phyloP scores from a whole-genome alignment of 2,113 vertebrate species.

The Dryoscopus gambensis region DNA sequence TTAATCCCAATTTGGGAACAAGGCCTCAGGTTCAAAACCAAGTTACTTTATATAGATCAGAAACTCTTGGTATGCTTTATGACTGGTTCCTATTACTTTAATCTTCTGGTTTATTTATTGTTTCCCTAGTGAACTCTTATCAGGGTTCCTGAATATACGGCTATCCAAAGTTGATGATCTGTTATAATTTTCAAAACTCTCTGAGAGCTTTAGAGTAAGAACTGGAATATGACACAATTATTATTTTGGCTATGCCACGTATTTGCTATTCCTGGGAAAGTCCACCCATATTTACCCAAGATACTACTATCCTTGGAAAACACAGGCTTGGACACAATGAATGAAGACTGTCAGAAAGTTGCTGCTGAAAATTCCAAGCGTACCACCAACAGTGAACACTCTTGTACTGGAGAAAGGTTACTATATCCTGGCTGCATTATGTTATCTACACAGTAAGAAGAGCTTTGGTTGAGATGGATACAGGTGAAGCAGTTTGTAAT shows the following conservation, averaged over 20 bases:
- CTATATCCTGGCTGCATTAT: not conserved
- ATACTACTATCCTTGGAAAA: not conserved
- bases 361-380: not conserved
- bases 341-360: not conserved
- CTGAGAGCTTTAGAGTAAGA: not conserved
- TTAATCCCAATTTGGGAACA: not conserved
- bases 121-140: not conserved
- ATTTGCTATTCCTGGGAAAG: not conserved
- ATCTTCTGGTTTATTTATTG: not conserved
- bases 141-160: not conserved
- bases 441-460: not conserved
- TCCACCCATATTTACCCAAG: not conserved
- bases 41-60: not conserved
- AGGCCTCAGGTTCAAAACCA: not conserved
- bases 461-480: not conserved
- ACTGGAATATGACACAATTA: not conserved
- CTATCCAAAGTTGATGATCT: not conserved
- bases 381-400: not conserved
- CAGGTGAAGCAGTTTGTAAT: not conserved
- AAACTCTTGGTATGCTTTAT: not conserved
- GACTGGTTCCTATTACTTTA: not conserved
- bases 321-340: not conserved
- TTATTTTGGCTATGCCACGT: not conserved
- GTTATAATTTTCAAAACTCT: not conserved
- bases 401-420: not conserved